These are phyloP conservation scores for Mizuhopecten yessoensis DNA, from an alignment of 1,140 invertebrate species.

Conservation along the genomic window DNA sequence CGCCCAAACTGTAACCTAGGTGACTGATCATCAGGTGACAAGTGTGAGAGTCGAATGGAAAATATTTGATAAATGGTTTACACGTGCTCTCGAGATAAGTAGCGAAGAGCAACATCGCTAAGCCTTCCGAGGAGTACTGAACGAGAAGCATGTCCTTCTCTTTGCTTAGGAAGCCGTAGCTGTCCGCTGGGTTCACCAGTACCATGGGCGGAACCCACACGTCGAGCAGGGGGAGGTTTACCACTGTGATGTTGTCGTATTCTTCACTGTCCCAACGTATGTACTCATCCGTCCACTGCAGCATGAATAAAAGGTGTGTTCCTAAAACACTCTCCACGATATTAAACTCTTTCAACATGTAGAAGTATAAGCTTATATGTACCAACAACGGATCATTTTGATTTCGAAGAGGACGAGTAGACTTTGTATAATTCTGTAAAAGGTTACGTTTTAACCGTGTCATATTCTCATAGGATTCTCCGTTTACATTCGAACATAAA, in stretches of 20 bases:
- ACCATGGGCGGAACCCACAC: conserved; percentile 4
- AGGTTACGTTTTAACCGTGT: not conserved
- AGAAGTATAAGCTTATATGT: not conserved
- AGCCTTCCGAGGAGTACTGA: not conserved
- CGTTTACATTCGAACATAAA: not conserved
- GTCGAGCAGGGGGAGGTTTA: not conserved
- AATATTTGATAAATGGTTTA: not conserved
- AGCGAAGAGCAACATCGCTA: not conserved
- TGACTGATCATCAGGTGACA: not conserved
- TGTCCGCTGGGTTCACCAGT: not conserved
- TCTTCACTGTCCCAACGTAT: not conserved
- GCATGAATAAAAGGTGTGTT: not conserved
- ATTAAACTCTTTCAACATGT: not conserved
- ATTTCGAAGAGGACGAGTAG: not conserved
- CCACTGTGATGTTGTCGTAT: not conserved
- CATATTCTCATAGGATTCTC: not conserved
- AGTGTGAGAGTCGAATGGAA: not conserved
- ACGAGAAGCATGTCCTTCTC: not conserved
- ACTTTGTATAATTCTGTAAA: not conserved
- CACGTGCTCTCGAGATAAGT: not conserved
- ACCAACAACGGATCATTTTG: not conserved
- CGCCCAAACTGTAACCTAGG: not conserved
- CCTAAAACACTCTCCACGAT: not conserved
- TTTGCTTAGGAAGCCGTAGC: not conserved
- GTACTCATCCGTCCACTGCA: not conserved